These are phyloP conservation scores for Notamacropus eugenii DNA, from an alignment of 2,797 vertebrate genomes.

Conservation along the genomic window DNA sequence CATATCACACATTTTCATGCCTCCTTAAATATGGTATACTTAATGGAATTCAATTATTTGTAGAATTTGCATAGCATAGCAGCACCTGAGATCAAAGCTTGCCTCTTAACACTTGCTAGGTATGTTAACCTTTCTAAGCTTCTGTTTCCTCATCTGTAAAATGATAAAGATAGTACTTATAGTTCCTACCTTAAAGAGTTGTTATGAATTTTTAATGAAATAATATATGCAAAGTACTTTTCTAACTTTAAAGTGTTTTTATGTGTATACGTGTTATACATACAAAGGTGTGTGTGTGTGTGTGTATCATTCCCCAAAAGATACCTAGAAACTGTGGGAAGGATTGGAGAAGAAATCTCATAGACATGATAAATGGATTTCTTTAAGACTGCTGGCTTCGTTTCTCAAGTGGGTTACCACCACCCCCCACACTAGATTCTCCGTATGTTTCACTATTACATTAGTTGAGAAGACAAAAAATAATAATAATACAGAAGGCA, in stretches of 20 bases:
- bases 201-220: not conserved
- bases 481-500: too few species aligned
- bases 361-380: too few species aligned
- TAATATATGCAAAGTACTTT: not conserved
- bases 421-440: too few species aligned
- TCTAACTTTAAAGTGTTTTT: not conserved
- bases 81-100: not conserved
- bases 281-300: not conserved
- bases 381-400: too few species aligned
- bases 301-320: too few species aligned
- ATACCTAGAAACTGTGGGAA: too few species aligned
- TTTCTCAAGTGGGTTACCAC: too few species aligned
- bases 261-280: not conserved
- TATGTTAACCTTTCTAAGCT: not conserved
- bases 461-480: too few species aligned
- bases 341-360: too few species aligned
- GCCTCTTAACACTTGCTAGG: not conserved
- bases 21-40: constrained; percentile 41
- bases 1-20: not conserved
- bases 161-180: not conserved
- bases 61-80: not conserved
- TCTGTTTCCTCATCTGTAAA: not conserved
- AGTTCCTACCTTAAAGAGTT: not conserved
- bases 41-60: constrained; percentile 25
- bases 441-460: too few species aligned